These are phyloP conservation scores for Brachionus calyciflorus DNA, from an alignment of 1,140 invertebrate genomes.

Conservation along the genomic window DNA sequence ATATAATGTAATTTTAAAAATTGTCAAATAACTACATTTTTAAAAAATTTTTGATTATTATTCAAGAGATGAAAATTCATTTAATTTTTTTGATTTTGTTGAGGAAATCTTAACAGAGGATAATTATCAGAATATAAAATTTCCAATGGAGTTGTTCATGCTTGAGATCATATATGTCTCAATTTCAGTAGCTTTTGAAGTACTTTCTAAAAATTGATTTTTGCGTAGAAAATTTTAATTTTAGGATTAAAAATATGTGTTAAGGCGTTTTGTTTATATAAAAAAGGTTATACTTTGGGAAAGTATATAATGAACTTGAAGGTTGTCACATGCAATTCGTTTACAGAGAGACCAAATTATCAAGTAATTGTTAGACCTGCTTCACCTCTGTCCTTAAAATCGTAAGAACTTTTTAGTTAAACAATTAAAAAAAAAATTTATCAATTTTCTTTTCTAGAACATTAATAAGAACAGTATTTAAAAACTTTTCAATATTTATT, in stretches of 20 bases:
- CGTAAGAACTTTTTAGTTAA: background rate
- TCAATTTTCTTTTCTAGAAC: background rate
- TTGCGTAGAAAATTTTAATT: background rate
- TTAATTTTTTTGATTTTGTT: conserved; percentile 29
- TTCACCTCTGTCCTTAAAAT: conserved; percentile 4
- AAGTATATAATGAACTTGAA: conserved; percentile 37
- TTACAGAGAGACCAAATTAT: background rate
- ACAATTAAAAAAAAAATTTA: background rate
- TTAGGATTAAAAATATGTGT: too few relatives aligned
- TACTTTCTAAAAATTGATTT: background rate
- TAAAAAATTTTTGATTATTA: background rate
- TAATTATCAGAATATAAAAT: background rate
- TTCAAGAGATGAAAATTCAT: conserved; percentile 25
- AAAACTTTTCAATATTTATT: conserved; percentile 46
- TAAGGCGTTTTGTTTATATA: conserved; percentile 28
- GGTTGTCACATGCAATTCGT: background rate
- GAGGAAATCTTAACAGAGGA: conserved; percentile 36
- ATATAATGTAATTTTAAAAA: background rate
- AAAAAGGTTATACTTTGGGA: conserved; percentile 30
- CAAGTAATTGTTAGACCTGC: background rate
- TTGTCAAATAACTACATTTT: background rate
- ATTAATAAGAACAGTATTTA: conserved; percentile 5
- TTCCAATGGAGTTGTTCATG: conserved; percentile 14
- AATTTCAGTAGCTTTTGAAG: conserved; percentile 22
- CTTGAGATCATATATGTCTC: conserved; percentile 24